These are phyloP conservation scores for Indicator indicator DNA, from an alignment of 2,113 vertebrate genomes.

Conservation along the genomic window DNA sequence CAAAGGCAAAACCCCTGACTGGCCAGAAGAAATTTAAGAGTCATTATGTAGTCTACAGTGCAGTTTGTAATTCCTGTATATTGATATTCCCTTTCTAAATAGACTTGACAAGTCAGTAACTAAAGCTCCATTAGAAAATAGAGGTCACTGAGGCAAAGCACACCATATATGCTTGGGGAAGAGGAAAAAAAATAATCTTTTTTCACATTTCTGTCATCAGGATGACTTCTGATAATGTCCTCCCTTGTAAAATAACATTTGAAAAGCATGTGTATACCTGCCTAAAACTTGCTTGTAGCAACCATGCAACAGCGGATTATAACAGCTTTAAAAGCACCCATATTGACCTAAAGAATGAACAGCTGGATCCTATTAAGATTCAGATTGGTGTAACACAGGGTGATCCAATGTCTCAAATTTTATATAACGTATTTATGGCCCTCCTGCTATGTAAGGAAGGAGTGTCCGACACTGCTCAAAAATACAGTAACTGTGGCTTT, in stretches of 20 bases:
- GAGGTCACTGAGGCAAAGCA: background rate
- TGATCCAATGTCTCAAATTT: background rate
- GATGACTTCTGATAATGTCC: background rate
- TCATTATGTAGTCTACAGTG: background rate
- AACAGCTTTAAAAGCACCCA: background rate
- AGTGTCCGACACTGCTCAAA: background rate
- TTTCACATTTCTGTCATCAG: background rate
- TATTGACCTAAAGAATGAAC: background rate
- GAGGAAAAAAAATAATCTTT: background rate
- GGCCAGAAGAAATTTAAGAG: background rate
- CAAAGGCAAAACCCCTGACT: background rate
- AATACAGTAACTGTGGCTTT: background rate
- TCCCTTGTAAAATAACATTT: background rate
- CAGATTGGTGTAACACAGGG: background rate
- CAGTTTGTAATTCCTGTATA: background rate
- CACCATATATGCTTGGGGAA: background rate
- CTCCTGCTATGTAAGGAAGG: background rate
- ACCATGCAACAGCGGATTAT: background rate
- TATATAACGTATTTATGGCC: background rate
- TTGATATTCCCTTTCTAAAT: background rate
- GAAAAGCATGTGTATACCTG: accelerated
- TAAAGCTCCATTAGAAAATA: background rate
- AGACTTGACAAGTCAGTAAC: background rate
- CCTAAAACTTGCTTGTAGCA: background rate
- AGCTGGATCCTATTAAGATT: background rate